Conservation (phyloP, 2,113 vertebrate genomes). For the Lethenteron camtschaticum region DNA sequence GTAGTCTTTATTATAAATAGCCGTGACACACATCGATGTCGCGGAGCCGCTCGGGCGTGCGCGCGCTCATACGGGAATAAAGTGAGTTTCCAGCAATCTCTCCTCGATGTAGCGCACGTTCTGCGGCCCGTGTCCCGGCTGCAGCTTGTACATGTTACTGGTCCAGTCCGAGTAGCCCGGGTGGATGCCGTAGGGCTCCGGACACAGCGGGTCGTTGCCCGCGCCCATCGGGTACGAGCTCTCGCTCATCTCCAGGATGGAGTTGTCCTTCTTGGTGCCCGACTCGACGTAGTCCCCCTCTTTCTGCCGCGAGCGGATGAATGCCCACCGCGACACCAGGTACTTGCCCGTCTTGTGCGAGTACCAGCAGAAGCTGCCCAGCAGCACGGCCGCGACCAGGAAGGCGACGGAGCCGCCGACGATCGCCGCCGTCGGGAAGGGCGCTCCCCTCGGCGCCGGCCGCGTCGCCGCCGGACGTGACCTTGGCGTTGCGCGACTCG, state of each 20-base stretch:
- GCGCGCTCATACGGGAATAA: too few relatives aligned
- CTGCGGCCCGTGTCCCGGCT: too few relatives aligned
- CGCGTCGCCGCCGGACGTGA: conserved; percentile 27
- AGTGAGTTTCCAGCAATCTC: too few relatives aligned
- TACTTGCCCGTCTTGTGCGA: conserved; percentile 45
- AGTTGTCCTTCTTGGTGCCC: conserved; percentile 75
- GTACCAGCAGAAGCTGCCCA: conserved; percentile 60
- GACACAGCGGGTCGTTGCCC: conserved; percentile 35
- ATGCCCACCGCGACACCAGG: conserved; percentile 42
- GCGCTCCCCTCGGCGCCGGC: conserved; percentile 19
- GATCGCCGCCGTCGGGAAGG: conserved; percentile 51
- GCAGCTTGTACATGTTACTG: too few relatives aligned
- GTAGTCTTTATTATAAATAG: too few relatives aligned
- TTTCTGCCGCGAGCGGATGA: conserved; percentile 33
- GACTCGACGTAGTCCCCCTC: conserved; percentile 66
- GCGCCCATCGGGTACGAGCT: conserved; percentile 65
- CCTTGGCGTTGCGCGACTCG: conserved; percentile 11
- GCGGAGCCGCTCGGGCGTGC: too few relatives aligned
- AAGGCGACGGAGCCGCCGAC: conserved; percentile 51
- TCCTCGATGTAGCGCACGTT: too few relatives aligned
- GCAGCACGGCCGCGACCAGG: conserved; percentile 46
- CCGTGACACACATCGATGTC: too few relatives aligned
- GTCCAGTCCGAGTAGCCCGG: too few relatives aligned
- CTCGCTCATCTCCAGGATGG: conserved; percentile 65
- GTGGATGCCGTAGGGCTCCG: conserved; percentile 66